These are phyloP conservation scores for Hydroisotoma schaefferi DNA, from an alignment of 2,888 invertebrate genomes.

Conservation along the genomic window DNA sequence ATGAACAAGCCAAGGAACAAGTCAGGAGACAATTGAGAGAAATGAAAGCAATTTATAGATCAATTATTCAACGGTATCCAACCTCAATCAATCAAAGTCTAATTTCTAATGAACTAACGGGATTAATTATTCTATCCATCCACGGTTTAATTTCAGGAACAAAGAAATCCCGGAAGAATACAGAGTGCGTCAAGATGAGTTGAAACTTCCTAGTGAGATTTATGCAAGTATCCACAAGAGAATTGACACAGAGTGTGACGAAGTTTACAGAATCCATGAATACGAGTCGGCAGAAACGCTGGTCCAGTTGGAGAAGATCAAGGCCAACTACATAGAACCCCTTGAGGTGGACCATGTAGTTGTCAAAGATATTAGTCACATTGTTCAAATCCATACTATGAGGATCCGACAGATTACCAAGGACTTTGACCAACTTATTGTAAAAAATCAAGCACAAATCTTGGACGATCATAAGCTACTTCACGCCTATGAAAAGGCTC, in stretches of 20 bases:
- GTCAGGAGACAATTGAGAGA: constrained; percentile 55
- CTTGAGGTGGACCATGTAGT: constrained; percentile 64
- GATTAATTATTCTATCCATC: background rate
- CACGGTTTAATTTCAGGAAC: constrained; percentile 55
- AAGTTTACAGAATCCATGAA: constrained; percentile 64
- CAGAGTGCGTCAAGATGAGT: constrained; percentile 58
- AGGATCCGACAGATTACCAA: constrained; percentile 63
- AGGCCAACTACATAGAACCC: constrained; percentile 64
- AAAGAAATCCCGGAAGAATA: constrained; percentile 61
- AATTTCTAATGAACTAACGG: too few species aligned
- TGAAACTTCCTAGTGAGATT: constrained; percentile 67
- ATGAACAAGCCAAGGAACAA: constrained; percentile 61
- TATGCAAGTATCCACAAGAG: constrained; percentile 58
- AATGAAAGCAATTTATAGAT: constrained; percentile 36
- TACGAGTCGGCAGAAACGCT: constrained; percentile 68
- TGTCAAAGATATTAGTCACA: constrained; percentile 56
- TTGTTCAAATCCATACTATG: constrained; percentile 57
- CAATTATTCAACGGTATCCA: constrained; percentile 30
- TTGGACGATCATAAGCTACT: constrained; percentile 52
- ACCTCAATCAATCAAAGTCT: background rate
- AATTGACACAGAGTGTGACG: constrained; percentile 61
- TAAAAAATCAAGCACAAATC: constrained; percentile 61
- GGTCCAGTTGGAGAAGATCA: constrained; percentile 61
- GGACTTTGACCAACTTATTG: constrained; percentile 58
- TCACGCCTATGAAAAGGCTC: background rate